Base-by-base conservation (phyloP, 2,888 invertebrate genomes). In the Perdita meconis region DNA sequence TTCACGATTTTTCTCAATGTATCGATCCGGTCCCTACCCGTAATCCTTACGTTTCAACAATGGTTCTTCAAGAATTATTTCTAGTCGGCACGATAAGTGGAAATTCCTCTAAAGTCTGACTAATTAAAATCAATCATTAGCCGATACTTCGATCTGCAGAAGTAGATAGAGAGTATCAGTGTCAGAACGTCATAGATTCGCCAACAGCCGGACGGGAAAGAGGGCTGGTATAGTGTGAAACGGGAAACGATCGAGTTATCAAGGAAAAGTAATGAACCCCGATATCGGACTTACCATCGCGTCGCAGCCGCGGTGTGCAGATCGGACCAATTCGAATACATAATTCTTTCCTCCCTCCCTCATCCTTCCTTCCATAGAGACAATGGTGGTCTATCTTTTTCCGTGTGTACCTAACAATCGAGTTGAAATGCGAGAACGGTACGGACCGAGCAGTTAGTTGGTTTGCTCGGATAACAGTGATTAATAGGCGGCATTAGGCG, bases 401-500 rank as follows among this genome's bases (percentile, higher is more conserved):
- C 34, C 24, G 24, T 26, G 38, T 50, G 36, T 55, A 63, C 61
- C 61, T 38, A 50, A 63, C 61, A 63, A 63, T 63, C 16, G 50
- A 63, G 61, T 36, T 4, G 16, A 26, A 12, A 36, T 12, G 55
- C 36, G 55, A 56, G 36, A 16, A 13, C 36, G n/a, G 36, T 19
- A 51, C 51, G 51, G 12, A 42, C 40, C 12, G 72, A 69, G 79
- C 77, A 79, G 77, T 79, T 79, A 79, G 68, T 77, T 51, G 71
- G 68, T 47, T 61, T 61, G 50, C 34, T 44, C 36, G 61, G 50
- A 63, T 50, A 50, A 47, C 65, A 55, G 77, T 79, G 79, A 79
- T 79, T 79, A 79, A 79, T 79, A 68, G 79, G n/a, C 30, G 51
- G 77, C 68, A 72, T 79, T 79, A 79, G 72, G 71, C 51, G 59